Evolutionary conservation across 2,113 vertebrate species (phyloP).

Genomic region (Pipa parva): DNA sequence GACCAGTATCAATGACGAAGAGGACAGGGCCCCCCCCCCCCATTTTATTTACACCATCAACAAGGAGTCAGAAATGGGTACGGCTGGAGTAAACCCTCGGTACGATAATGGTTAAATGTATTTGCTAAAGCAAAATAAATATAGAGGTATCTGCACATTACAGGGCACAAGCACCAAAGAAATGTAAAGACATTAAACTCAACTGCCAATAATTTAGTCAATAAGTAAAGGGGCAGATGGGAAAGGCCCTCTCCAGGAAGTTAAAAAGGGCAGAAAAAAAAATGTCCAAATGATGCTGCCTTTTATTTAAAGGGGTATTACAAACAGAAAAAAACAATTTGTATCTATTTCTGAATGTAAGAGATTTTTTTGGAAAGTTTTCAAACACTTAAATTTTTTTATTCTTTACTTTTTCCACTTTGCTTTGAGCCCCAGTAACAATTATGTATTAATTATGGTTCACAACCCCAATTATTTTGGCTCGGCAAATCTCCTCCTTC

Average conservation of each 20-base stretch:
- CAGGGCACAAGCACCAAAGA: not conserved
- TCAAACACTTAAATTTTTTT: too few species aligned
- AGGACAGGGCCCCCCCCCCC: constrained; percentile 4
- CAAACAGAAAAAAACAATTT: too few species aligned
- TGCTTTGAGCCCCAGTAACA: too few species aligned
- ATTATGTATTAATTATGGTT: too few species aligned
- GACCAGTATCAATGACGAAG: constrained; percentile 39
- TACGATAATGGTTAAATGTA: constrained; percentile 21
- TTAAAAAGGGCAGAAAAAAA: not conserved
- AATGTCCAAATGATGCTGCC: not conserved
- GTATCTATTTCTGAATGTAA: too few species aligned
- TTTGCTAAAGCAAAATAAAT: constrained; percentile 31
- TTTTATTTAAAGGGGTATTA: too few species aligned
- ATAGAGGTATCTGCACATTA: not conserved
- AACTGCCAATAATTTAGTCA: not conserved
- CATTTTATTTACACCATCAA: constrained; percentile 45
- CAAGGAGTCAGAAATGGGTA: constrained; percentile 11
- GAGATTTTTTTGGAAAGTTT: too few species aligned
- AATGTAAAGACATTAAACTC: not conserved
- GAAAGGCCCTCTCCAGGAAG: too few species aligned
- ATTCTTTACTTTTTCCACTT: too few species aligned
- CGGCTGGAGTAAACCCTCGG: constrained; percentile 33
- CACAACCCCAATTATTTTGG: too few species aligned
- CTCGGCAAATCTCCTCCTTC: too few species aligned
- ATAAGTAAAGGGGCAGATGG: too few species aligned